These are phyloP conservation scores for Chaetorhynchus papuensis DNA, from an alignment of 2,113 vertebrate genomes.

Conservation along the genomic window DNA sequence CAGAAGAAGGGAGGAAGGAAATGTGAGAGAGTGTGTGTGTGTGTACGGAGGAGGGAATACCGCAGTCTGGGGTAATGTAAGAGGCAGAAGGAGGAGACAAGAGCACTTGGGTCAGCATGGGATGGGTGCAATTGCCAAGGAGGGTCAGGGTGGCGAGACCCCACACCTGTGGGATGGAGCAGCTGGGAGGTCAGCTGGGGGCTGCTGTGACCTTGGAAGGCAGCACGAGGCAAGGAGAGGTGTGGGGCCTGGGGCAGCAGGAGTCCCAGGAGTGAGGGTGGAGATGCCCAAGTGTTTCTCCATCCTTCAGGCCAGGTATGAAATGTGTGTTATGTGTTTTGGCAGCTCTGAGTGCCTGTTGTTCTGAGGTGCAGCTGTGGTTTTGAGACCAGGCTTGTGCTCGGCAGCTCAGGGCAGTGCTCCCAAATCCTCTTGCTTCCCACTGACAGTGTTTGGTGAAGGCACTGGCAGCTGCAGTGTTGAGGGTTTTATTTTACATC, in stretches of 20 bases:
- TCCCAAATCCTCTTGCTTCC: neutral
- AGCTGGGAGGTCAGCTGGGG: neutral
- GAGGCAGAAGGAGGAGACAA: neutral
- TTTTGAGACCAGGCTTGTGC: neutral
- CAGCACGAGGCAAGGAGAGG: neutral
- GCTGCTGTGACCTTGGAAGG: neutral
- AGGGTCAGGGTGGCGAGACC: rapidly evolving
- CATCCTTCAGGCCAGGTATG: neutral
- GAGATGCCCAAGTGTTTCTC: neutral
- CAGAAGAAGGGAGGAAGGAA: conserved; percentile 18
- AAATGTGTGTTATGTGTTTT: neutral
- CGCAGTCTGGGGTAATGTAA: neutral
- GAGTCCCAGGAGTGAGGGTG: neutral
- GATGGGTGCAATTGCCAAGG: neutral
- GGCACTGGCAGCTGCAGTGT: neutral
- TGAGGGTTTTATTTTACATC: neutral
- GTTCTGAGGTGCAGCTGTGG: neutral
- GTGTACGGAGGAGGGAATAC: neutral
- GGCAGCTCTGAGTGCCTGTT: neutral
- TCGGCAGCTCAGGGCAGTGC: neutral
- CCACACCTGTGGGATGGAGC: rapidly evolving
- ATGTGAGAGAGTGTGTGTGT: neutral
- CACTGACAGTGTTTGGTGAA: rapidly evolving
- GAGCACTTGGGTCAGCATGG: rapidly evolving
- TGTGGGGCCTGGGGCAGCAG: rapidly evolving